Evolutionary conservation across 2,888 invertebrate species (phyloP).

Genomic region (Pelosia muscerda): DNA sequence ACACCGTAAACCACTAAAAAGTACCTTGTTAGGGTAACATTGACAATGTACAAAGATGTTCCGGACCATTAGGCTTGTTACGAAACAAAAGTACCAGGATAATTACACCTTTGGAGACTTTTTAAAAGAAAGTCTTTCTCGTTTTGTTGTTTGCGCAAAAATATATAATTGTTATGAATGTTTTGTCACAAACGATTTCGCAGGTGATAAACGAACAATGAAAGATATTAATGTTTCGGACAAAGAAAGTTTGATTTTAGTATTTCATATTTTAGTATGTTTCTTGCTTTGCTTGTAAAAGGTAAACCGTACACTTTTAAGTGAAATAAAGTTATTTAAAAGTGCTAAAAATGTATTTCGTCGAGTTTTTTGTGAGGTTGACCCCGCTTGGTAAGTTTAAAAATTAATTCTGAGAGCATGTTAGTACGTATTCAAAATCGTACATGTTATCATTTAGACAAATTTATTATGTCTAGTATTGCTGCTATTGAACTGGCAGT

Average conservation of each 20-base stretch:
- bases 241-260: conserved; percentile 56
- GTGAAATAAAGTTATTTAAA: not conserved
- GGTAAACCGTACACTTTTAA: conserved; percentile 22
- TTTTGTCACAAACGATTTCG: conserved; percentile 50
- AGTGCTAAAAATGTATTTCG: not conserved
- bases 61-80: conserved; percentile 74
- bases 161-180: conserved; percentile 52
- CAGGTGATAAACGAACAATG: conserved; percentile 41
- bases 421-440: conserved; percentile 25
- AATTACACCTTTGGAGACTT: conserved; percentile 75
- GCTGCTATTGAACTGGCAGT: conserved; percentile 34
- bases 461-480: conserved; percentile 21
- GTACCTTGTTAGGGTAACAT: conserved; percentile 72
- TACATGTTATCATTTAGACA: conserved; percentile 28
- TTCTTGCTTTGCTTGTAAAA: conserved; percentile 32
- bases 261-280: conserved; percentile 48
- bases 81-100: conserved; percentile 74
- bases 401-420: conserved; percentile 5
- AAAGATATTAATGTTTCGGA: conserved; percentile 42
- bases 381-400: conserved; percentile 34
- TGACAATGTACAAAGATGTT: conserved; percentile 77
- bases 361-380: not conserved
- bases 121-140: conserved; percentile 83
- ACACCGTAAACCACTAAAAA: conserved; percentile 84
- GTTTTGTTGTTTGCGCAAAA: conserved; percentile 74